Evolutionary conservation across 2,888 invertebrate genomes (phyloP).

Genomic region (Scelioninae gen. 1): DNA sequence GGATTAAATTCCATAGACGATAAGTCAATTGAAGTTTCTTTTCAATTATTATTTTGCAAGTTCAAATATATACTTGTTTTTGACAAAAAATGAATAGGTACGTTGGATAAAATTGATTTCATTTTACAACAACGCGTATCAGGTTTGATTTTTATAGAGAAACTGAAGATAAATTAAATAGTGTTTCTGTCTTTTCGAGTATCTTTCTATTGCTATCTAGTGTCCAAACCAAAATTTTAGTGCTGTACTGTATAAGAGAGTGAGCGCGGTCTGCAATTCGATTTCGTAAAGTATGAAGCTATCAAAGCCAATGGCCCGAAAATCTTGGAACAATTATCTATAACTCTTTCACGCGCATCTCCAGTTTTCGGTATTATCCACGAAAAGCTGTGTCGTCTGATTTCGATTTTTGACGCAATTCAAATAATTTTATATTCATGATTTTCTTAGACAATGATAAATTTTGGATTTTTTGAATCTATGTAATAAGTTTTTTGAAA

Average conservation of each 20-base stretch:
- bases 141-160: slow-evolving; percentile 50
- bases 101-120: slow-evolving; percentile 10
- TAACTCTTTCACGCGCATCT: slow-evolving; percentile 80
- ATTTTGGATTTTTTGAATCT: too few species aligned
- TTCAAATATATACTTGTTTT: background rate
- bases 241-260: slow-evolving; percentile 51
- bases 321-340: slow-evolving; percentile 82
- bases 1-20: slow-evolving; percentile 17
- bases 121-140: slow-evolving; percentile 7
- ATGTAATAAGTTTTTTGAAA: too few species aligned
- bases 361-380: slow-evolving; percentile 45
- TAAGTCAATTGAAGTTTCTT: slow-evolving; percentile 8
- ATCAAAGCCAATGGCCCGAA: slow-evolving; percentile 83
- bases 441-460: background rate
- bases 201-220: slow-evolving; percentile 53
- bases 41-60: slow-evolving; percentile 27
- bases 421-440: slow-evolving; percentile 36
- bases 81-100: background rate
- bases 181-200: slow-evolving; percentile 55
- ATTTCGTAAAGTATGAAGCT: slow-evolving; percentile 83
- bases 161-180: slow-evolving; percentile 42
- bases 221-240: slow-evolving; percentile 68
- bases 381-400: slow-evolving; percentile 8
- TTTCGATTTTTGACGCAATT: slow-evolving; percentile 38
- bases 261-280: slow-evolving; percentile 49